A percentile compares a stretch with the other conserved stretches of the same genome.
These are phyloP conservation scores for Orthonychiurus folsomi DNA, from an alignment of 2,888 invertebrate species.

Conservation along the genomic window DNA sequence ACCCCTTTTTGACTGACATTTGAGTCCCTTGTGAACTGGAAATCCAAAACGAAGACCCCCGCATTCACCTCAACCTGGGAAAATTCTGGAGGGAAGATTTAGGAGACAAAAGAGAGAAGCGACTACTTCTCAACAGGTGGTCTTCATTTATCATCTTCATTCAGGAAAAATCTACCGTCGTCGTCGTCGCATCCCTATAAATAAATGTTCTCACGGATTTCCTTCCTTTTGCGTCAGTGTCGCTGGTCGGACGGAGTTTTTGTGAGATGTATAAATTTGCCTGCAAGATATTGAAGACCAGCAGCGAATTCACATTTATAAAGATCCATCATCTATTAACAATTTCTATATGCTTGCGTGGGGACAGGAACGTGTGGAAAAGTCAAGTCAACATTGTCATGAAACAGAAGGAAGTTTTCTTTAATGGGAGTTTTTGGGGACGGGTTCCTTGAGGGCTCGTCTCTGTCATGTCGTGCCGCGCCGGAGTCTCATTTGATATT, in stretches of 20 bases:
- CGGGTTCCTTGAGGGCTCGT: not conserved
- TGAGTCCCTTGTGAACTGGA: not conserved
- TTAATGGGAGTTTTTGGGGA: not conserved
- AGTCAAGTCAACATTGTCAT: slow-evolving; percentile 1
- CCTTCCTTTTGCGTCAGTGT: not conserved
- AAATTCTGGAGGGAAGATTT: slow-evolving; percentile 31
- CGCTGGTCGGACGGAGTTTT: too few relatives aligned
- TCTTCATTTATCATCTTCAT: slow-evolving; percentile 41
- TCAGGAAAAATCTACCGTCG: slow-evolving; percentile 37
- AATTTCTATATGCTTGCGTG: not conserved
- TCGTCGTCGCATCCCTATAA: slow-evolving; percentile 34
- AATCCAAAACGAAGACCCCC: slow-evolving; percentile 4
- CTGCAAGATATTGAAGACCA: slow-evolving; percentile 3
- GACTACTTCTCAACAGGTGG: slow-evolving; percentile 40
- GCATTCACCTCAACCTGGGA: slow-evolving; percentile 28
- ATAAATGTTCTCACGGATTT: slow-evolving; percentile 36
- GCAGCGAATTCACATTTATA: slow-evolving; percentile 16
- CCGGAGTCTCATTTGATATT: not conserved
- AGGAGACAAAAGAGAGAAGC: slow-evolving; percentile 34
- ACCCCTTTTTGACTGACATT: not conserved
- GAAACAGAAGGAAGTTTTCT: slow-evolving; percentile 1
- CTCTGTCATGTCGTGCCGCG: slow-evolving; percentile 1
- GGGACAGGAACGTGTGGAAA: not conserved
- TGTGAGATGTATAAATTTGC: not conserved
- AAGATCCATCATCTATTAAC: slow-evolving; percentile 17